These are phyloP conservation scores for Lomographa bimaculata DNA, from an alignment of 2,888 invertebrate genomes.

Conservation along the genomic window DNA sequence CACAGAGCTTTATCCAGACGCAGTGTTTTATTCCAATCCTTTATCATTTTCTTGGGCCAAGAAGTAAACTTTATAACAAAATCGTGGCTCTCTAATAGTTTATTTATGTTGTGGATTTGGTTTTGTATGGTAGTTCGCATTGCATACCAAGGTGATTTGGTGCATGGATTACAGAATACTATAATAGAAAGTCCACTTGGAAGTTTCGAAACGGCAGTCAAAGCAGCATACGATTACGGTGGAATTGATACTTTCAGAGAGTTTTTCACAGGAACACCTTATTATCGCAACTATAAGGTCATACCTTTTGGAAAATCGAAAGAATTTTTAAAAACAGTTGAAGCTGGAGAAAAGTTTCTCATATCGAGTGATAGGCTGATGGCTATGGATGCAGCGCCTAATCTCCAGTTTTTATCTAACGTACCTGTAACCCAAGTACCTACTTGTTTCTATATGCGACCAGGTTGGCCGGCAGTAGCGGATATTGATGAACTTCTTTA, in stretches of 20 bases:
- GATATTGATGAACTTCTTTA: slow-evolving; percentile 38
- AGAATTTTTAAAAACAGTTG: slow-evolving; percentile 37
- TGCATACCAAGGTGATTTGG: slow-evolving; percentile 56
- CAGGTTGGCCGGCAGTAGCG: slow-evolving; percentile 53
- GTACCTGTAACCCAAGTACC: slow-evolving; percentile 39
- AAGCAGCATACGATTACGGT: slow-evolving; percentile 46
- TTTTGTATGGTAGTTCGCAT: slow-evolving; percentile 57
- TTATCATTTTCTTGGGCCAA: slow-evolving; percentile 56
- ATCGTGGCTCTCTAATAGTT: slow-evolving; percentile 44
- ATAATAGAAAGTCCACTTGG: slow-evolving; percentile 48
- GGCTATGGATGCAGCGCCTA: slow-evolving; percentile 27
- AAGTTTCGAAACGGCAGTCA: slow-evolving; percentile 45
- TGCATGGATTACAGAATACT: slow-evolving; percentile 46
- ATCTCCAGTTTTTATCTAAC: slow-evolving; percentile 45
- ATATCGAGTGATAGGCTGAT: slow-evolving; percentile 39
- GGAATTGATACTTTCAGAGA: slow-evolving; percentile 40
- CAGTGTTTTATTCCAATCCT: slow-evolving; percentile 40
- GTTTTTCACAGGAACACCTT: slow-evolving; percentile 41
- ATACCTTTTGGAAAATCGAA: slow-evolving; percentile 33
- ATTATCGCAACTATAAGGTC: slow-evolving; percentile 37
- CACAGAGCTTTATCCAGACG: slow-evolving; percentile 21
- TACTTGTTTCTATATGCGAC: slow-evolving; percentile 49
- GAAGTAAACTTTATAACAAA: slow-evolving; percentile 43
- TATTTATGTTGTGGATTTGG: slow-evolving; percentile 61
- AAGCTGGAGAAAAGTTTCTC: slow-evolving; percentile 49